Evolutionary conservation across 2,888 invertebrate species (phyloP), one percentile per base, ranked within the genome.

Genomic region (Xanthostigma xanthostigma): DNA sequence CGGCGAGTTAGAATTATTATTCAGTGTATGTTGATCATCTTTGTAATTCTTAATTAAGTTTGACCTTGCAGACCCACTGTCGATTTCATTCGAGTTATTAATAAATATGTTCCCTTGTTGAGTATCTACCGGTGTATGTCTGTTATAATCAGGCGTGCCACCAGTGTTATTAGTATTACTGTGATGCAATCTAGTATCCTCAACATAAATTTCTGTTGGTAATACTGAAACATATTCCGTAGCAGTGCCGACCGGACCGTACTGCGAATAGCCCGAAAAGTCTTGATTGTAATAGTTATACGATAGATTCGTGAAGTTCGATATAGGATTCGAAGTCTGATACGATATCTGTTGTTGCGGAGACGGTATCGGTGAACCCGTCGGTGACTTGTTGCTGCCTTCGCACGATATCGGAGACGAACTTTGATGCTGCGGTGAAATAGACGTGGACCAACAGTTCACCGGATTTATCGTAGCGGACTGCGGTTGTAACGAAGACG

Each of bases 361-460:
- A 9, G 42, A 12, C n/a, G 48, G 43, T 33, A 41, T 27, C 12
- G 48, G 48, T 36, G 48, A 48, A 9, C 13, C 33, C 3, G 48
- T 14, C 11, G 67, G 67, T 2, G 67, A 67, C 53, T 67, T 66
- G 49, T 62, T 65, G 2, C 64, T 63, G 5, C 61, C 58, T 46
- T 63, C 64, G 9, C 64, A 55, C 9, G 63, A 60, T 35, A 64
- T 56, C 6, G 48, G 48, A 17, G 48, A 48, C 12, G 39, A 27
- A 43, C 41, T 48, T 54, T 66, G 64, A 5, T 66, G 65, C 3
- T 66, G 65, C 4, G 67, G 65, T 5, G 67, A 65, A 53, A 64
- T 64, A n/a, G 67, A 64, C 3, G 67, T 64, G 3, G 67, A 65
- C 68, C 68, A 68, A 54, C 68, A 68, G 53, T 68, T 68, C 1